Evolutionary conservation across 2,797 vertebrate genomes (phyloP), one percentile per base, ranked within the genome.

Genomic region (Setipinna tenuifilis): DNA sequence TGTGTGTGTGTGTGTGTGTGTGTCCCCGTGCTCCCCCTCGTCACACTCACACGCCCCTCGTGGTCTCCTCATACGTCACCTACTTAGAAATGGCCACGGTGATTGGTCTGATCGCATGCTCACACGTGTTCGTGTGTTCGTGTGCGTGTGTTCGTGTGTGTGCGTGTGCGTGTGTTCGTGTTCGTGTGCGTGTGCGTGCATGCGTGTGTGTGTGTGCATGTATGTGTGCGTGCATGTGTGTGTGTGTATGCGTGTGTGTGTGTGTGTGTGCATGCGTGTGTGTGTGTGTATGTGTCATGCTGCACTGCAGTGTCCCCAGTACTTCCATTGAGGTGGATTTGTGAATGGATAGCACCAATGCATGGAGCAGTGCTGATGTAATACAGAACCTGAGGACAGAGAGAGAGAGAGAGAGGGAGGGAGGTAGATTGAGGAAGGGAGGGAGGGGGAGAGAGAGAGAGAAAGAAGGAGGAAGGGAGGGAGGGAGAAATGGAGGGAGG

Each of bases 1-100:
- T 78, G 71, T 78, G 41, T 78, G 71, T 78, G 71, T 78, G 9
- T 78, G 71, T 35, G 71, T 78, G 41, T 48, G 46, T 48, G 46
- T 58, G 50, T 82, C 31, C 57, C n/a, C n/a, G n/a, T n/a, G n/a
- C n/a, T n/a, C n/a, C n/a, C 14, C 35, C 14, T 35, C 14, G 50
- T 54, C 50, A 54, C 50, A 54, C 50, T 41, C n/a, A 48, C 23
- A 58, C 23, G 28, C 28, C 68, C 14, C 28, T 28, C 14, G 3
- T 71, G 65, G 65, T 10, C 25, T 75, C 68, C 17, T 75, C 68
- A 35, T 75, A 75, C 28, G 68, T 35, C 31, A 17, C 68, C 4
- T 31, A 19, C 68, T 75, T 3, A 75, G 28, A 75, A 35, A 41
- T 16, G 25, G 25, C 23, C 23, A 68, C 12, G 68, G 25, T 35